These are phyloP conservation scores for Phalera bucephala DNA, from an alignment of 2,888 invertebrate species.

Conservation along the genomic window DNA sequence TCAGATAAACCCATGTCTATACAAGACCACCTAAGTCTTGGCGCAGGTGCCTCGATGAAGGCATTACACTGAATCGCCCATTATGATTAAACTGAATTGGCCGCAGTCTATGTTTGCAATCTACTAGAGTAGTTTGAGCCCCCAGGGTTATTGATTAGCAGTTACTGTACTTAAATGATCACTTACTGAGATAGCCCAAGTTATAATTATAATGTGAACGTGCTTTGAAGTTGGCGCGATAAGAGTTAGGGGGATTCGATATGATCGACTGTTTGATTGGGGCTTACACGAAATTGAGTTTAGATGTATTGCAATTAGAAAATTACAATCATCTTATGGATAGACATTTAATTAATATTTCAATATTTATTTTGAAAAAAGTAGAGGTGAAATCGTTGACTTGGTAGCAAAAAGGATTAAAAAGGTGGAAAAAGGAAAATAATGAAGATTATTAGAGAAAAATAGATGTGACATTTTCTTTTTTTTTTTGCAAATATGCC, in stretches of 20 bases:
- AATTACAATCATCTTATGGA: too few relatives aligned
- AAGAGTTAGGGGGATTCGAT: slow-evolving; percentile 23
- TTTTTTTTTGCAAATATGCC: too few relatives aligned
- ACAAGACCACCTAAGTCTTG: slow-evolving; percentile 39
- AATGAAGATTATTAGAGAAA: too few relatives aligned
- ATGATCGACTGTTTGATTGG: slow-evolving; percentile 14
- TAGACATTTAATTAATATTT: too few relatives aligned
- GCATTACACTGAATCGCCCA: slow-evolving; percentile 73
- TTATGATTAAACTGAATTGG: slow-evolving; percentile 71
- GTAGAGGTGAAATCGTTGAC: too few relatives aligned
- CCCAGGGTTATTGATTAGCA: slow-evolving; percentile 64
- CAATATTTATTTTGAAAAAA: too few relatives aligned
- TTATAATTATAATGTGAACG: slow-evolving; percentile 46
- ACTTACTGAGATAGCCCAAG: slow-evolving; percentile 39
- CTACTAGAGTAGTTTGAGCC: slow-evolving; percentile 55
- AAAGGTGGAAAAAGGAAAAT: too few relatives aligned
- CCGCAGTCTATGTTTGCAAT: slow-evolving; percentile 68
- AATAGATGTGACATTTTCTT: too few relatives aligned
- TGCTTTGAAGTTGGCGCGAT: slow-evolving; percentile 33
- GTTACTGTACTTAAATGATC: slow-evolving; percentile 50
- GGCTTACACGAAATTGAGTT: neutral
- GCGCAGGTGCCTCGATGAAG: slow-evolving; percentile 74
- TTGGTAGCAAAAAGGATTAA: too few relatives aligned
- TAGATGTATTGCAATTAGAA: neutral
- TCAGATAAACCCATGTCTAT: slow-evolving; percentile 25